Conservation (phyloP, 2,888 invertebrate genomes). For the Theristus sp. region DNA sequence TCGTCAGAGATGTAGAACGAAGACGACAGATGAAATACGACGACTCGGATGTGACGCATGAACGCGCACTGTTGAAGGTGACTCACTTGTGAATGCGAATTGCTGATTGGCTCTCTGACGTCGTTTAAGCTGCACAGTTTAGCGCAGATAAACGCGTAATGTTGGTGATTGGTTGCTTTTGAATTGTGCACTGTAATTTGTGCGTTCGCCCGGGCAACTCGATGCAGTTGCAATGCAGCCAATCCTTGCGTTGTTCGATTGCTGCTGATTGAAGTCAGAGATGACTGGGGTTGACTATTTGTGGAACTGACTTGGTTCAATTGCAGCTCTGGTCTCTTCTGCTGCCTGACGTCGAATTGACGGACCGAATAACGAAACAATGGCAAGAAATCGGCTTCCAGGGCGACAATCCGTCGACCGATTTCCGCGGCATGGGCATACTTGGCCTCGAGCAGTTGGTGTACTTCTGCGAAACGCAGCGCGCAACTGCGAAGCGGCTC, state of each 20-base stretch:
- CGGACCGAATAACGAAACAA: constrained; percentile 59
- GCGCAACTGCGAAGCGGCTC: constrained; percentile 9
- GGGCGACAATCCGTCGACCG: constrained; percentile 90
- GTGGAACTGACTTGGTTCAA: background rate
- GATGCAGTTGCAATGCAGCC: background rate
- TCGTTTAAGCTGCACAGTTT: background rate
- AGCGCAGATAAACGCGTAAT: background rate
- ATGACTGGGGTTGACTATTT: no score
- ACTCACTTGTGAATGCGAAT: no score
- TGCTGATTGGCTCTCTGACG: background rate
- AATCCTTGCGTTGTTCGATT: no score
- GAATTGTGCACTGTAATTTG: no score
- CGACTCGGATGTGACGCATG: constrained; percentile 11
- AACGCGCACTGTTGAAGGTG: constrained; percentile 8
- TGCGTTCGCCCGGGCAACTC: background rate
- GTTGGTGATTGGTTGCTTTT: no score
- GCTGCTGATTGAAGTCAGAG: no score
- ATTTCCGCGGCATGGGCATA: constrained; percentile 93
- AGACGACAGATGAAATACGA: constrained; percentile 11
- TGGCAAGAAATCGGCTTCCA: constrained; percentile 86
- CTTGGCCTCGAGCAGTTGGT: constrained; percentile 76
- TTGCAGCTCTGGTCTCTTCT: constrained; percentile 54
- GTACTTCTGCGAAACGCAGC: constrained; percentile 31
- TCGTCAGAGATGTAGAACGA: constrained; percentile 11
- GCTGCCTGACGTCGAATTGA: constrained; percentile 53